A percentile compares a stretch with the other conserved stretches of the same genome.
Conservation (phyloP, 1,140 invertebrate genomes). For the Hypsibius dujardini region DNA sequence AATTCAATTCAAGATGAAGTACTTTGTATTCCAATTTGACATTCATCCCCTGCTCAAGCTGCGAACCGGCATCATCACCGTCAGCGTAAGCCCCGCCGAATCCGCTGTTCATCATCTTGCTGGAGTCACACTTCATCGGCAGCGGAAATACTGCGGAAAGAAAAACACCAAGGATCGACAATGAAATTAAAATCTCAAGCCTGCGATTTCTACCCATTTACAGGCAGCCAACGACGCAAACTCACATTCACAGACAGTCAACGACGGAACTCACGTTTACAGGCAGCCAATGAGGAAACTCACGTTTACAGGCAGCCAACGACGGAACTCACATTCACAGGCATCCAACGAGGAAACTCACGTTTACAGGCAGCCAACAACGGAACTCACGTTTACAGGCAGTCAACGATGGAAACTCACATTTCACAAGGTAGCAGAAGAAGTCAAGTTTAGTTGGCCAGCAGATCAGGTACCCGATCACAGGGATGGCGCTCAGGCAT, state of each 20-base stretch:
- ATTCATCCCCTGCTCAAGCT: not conserved
- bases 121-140: not conserved
- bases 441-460: constrained; percentile 16
- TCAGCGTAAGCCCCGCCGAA: constrained; percentile 6
- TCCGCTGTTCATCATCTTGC: not conserved
- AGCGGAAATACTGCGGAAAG: not conserved
- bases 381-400: too few species aligned
- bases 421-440: constrained; percentile 9
- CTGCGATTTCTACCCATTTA: too few species aligned
- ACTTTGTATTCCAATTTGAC: constrained; percentile 8
- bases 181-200: too few species aligned
- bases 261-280: too few species aligned
- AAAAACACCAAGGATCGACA: too few species aligned
- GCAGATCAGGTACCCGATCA: constrained; percentile 10
- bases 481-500: constrained; percentile 4
- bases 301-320: too few species aligned
- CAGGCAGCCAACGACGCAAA: not conserved
- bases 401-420: not conserved
- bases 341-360: too few species aligned
- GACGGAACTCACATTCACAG: too few species aligned
- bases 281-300: too few species aligned
- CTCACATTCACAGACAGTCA: not conserved
- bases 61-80: not conserved
- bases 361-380: too few species aligned
- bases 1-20: too few species aligned